Evolutionary conservation across 2,113 vertebrate genomes (phyloP), one percentile per base, ranked within the genome.

Genomic region (Callospermophilus lateralis): DNA sequence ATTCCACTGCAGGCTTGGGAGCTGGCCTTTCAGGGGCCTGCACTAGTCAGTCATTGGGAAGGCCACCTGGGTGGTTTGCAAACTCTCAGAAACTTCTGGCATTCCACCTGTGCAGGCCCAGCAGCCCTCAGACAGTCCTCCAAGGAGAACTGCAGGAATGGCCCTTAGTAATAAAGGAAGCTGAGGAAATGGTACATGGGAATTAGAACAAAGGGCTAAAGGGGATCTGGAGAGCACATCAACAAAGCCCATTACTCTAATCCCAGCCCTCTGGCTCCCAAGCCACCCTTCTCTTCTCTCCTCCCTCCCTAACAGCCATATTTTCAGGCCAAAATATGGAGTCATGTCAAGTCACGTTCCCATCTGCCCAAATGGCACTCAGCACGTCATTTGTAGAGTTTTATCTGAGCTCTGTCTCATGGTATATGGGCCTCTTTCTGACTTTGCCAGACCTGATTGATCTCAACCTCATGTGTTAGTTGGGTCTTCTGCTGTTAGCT

Each of bases 301-400:
- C 16, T 88, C 32, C 24, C 26, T 83, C 10, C 53, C 28, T 37
- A 22, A 51, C 10, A 70, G 30, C 11, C 28, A 13, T 68, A 4
- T 70, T 83, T 91, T 80, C 53, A 84, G 63, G 20, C 84, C n/a
- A 76, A 4, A 96, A 65, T 74, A 39, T 7, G 61, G 28, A 89
- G 22, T 72, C n/a, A 20, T 13, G 48, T 39, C 53, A 93, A 91
- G 19, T 63, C 76, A 48, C 9, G 4, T 39, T 53, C 67, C 74
- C 67, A 0, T 55, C 32, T 93, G 17, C 48, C 42, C 28, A 24
- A 24, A n/a, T 28, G 42, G 2, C 39, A 34, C 89, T 37, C 51
- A 32, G 8, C 77, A 6, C 34, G 68, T 73, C 61, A 28, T 39
- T 30, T 73, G 7, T 13, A 79, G 37, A 72, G 22, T 48, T 86